Evolutionary conservation across 2,888 invertebrate species (phyloP).

Genomic region (Papilio protenor): DNA sequence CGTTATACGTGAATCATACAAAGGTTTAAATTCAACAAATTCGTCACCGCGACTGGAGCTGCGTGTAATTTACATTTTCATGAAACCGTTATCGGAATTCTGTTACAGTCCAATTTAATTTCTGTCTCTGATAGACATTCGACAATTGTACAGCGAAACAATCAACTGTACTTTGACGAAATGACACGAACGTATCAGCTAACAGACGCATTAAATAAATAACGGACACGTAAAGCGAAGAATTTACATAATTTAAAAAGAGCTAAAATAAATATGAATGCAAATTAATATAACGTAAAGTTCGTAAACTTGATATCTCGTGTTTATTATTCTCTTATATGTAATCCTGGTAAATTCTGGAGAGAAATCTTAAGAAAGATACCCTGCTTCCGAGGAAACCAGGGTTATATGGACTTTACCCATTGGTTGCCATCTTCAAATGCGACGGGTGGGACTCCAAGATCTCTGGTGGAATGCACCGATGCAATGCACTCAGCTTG

Average conservation of each 20-base stretch:
- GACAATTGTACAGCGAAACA: slow-evolving; percentile 3
- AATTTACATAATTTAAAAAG: background rate
- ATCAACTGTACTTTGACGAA: background rate
- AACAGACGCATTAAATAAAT: slow-evolving; percentile 1
- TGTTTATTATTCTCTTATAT: no score
- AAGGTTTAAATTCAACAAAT: background rate
- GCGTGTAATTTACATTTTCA: slow-evolving; percentile 20
- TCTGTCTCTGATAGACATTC: slow-evolving; percentile 15
- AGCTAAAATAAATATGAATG: background rate
- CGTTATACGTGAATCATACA: background rate
- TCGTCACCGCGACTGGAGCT: background rate
- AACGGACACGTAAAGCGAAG: background rate
- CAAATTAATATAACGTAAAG: background rate
- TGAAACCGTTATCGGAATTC: slow-evolving; percentile 23
- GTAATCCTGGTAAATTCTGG: no score
- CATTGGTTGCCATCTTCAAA: no score
- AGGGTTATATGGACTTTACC: no score
- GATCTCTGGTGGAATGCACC: no score
- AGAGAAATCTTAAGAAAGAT: no score
- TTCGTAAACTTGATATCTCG: background rate
- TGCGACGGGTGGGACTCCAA: no score
- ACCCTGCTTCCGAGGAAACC: no score
- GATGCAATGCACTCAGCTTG: no score
- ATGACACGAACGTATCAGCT: background rate
- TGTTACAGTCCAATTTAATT: slow-evolving; percentile 15